phyloP scores from a whole-genome alignment of 2,888 invertebrate species.

The Gonocerus acuteangulatus region DNA sequence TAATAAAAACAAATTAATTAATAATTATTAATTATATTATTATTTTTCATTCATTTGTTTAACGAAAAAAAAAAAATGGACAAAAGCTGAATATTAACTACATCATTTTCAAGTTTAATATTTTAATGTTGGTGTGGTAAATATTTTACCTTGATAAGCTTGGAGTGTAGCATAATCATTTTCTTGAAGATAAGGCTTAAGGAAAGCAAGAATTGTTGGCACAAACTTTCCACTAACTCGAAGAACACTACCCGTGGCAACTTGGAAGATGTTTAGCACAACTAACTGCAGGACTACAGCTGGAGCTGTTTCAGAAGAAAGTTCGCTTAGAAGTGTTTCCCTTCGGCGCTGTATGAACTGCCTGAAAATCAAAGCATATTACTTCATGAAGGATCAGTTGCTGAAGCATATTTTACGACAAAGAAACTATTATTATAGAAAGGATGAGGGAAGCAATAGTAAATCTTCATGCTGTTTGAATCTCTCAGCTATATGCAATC shows the following conservation, averaged over 20 bases:
- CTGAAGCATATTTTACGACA: no score
- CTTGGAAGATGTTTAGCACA: conserved; percentile 69
- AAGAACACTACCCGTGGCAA: conserved; percentile 69
- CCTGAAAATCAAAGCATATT: conserved; percentile 45
- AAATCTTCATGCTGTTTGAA: no score
- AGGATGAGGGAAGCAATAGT: no score
- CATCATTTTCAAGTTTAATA: no score
- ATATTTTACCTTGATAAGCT: conserved; percentile 64
- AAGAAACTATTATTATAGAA: no score
- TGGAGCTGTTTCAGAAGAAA: conserved; percentile 65
- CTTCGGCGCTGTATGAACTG: conserved; percentile 69
- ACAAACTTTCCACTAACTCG: conserved; percentile 94
- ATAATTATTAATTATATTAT: no score
- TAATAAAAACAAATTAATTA: not conserved
- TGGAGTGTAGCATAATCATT: conserved; percentile 59
- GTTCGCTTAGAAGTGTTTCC: conserved; percentile 69
- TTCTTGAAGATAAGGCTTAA: conserved; percentile 60
- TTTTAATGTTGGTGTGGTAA: no score
- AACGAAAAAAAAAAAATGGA: no score
- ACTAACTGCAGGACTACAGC: conserved; percentile 71
- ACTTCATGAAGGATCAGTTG: not conserved
- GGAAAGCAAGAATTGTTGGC: conserved; percentile 63
- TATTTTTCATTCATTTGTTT: no score
- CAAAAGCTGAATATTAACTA: no score
- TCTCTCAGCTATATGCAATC: no score